phyloP scores from a whole-genome alignment of 2,888 invertebrate species.

The Eupithecia inturbata region DNA sequence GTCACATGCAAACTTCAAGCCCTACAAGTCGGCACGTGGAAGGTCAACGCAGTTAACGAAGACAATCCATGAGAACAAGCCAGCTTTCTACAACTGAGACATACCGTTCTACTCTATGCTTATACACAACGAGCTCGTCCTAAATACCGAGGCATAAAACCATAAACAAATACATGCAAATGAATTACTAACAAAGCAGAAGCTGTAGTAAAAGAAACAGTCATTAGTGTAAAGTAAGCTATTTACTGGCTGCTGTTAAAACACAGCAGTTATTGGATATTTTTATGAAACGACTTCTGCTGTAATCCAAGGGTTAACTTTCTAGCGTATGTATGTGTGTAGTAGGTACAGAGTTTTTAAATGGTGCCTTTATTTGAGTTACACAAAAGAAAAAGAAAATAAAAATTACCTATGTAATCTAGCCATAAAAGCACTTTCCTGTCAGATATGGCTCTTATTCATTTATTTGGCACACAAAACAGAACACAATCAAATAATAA shows the following conservation, averaged over 20 bases:
- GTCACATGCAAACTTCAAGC: not conserved
- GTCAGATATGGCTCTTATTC: too few relatives aligned
- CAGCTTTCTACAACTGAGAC: constrained; percentile 40
- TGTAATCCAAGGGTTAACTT: not conserved
- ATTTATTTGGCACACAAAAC: too few relatives aligned
- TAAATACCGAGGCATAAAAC: constrained; percentile 59
- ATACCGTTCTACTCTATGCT: constrained; percentile 18
- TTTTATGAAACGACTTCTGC: not conserved
- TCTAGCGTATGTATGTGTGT: too few relatives aligned
- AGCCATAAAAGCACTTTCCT: too few relatives aligned
- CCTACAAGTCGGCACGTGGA: constrained; percentile 27
- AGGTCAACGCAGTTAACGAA: constrained; percentile 29
- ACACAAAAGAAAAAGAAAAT: too few relatives aligned
- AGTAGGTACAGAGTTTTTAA: too few relatives aligned
- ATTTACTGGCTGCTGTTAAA: not conserved
- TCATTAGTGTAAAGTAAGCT: not conserved
- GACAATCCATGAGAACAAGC: constrained; percentile 27
- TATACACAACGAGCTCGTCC: constrained; percentile 53
- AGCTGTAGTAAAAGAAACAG: constrained; percentile 7
- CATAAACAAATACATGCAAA: constrained; percentile 59
- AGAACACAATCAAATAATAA: too few relatives aligned
- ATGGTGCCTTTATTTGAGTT: too few relatives aligned
- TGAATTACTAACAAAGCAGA: constrained; percentile 48
- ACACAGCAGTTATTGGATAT: not conserved
- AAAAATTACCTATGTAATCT: too few relatives aligned